phyloP scores from a whole-genome alignment of 2,888 invertebrate species.

The Trilocha varians region DNA sequence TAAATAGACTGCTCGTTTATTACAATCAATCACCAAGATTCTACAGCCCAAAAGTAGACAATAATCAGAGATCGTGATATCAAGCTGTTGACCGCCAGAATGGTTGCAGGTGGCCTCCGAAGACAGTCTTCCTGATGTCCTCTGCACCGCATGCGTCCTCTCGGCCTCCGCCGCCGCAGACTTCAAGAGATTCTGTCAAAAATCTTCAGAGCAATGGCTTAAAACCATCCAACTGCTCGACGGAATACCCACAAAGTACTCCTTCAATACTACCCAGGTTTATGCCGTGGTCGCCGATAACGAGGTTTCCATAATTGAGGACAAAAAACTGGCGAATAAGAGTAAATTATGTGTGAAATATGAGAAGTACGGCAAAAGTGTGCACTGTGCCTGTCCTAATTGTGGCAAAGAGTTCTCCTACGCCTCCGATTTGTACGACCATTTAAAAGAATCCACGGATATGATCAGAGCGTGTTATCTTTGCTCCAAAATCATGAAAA shows the following conservation, averaged over 20 bases:
- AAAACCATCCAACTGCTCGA: slow-evolving; percentile 30
- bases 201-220: slow-evolving; percentile 36
- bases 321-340: slow-evolving; percentile 3
- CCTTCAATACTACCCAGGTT: slow-evolving; percentile 15
- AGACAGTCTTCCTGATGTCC: slow-evolving; percentile 43
- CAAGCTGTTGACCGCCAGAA: slow-evolving; percentile 48
- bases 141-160: slow-evolving; percentile 42
- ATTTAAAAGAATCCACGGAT: slow-evolving; percentile 48
- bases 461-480: slow-evolving; percentile 44
- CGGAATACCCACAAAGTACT: slow-evolving; percentile 22
- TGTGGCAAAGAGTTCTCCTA: slow-evolving; percentile 43
- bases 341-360: slow-evolving; percentile 1
- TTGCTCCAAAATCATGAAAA: slow-evolving; percentile 43
- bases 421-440: slow-evolving; percentile 36
- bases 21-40: too few relatives aligned
- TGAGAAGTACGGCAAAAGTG: slow-evolving; percentile 13
- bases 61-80: too few relatives aligned
- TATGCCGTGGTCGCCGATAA: slow-evolving; percentile 30
- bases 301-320: slow-evolving; percentile 25
- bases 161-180: slow-evolving; percentile 39
- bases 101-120: slow-evolving; percentile 57
- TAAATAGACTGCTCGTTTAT: too few relatives aligned
- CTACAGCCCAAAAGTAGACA: too few relatives aligned
- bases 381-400: slow-evolving; percentile 34
- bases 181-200: slow-evolving; percentile 40